These are phyloP conservation scores for Tethea ocularis DNA, from an alignment of 2,888 invertebrate genomes.

Conservation along the genomic window DNA sequence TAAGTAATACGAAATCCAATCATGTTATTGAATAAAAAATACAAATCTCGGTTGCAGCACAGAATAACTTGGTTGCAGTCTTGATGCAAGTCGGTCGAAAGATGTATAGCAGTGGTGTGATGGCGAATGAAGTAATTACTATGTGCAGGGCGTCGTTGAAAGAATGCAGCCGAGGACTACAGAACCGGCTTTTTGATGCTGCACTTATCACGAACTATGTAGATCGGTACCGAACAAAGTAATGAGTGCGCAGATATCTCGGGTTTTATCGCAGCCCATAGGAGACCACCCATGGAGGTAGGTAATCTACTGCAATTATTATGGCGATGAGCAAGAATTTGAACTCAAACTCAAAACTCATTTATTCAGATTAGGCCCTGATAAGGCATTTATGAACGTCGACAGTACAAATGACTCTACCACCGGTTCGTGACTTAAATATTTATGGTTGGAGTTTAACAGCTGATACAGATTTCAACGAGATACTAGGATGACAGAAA, in stretches of 20 bases:
- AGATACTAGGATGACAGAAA: neutral
- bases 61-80: neutral
- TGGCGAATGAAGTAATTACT: conserved; percentile 13
- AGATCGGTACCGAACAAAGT: neutral
- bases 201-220: conserved; percentile 2
- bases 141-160: conserved; percentile 11
- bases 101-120: neutral
- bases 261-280: neutral
- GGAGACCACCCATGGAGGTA: neutral
- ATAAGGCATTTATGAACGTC: too few species aligned
- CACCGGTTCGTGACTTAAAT: too few species aligned
- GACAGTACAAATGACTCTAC: too few species aligned
- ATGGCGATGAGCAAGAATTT: neutral
- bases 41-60: neutral
- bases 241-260: neutral
- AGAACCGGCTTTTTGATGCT: conserved; percentile 14
- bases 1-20: neutral
- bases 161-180: conserved; percentile 14
- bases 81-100: neutral
- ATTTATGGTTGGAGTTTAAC: too few species aligned
- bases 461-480: neutral
- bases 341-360: neutral
- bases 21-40: neutral
- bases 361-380: too few species aligned
- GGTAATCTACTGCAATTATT: neutral